Evolutionary conservation across 2,888 invertebrate species (phyloP), one percentile per base, ranked within the genome.

Genomic region (Drosophila anceps): DNA sequence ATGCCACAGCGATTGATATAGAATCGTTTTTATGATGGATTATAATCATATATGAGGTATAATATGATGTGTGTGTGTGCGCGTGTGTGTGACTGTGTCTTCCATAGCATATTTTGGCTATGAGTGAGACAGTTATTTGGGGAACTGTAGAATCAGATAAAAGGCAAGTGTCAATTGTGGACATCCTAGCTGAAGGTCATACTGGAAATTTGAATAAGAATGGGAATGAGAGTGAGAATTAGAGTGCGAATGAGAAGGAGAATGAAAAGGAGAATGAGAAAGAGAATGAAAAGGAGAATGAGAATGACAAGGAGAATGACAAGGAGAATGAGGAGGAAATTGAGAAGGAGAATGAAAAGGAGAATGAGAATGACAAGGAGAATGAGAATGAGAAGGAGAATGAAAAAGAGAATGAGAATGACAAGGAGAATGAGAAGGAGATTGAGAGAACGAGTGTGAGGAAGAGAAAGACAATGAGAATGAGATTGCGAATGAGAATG

Each of bases 11-110:
- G 33, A 60, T 57, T 37, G 37, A 55, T 72, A 59, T 62, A 33
- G 63, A 53, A 48, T 61, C 71, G 60, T 59, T 71, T 65, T 46
- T 64, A 57, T 76, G 87, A 89, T 61, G 51, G 89, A 86, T 83
- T 70, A 62, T 41, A 20, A 24, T n/a, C 33, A n/a, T n/a, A 15
- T 18, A 27, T 29, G 18, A 12, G 39, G 0, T 35, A 35, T 35
- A 18, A 50, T 18, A 18, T 2, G 0, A 12, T 31, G 27, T n/a
- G n/a, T 31, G 27, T n/a, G n/a, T 9, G 41, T 44, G 12, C 12
- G 31, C 8, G 18, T 4, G 8, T 29, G n/a, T 29, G 29, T 20
- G 50, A 1, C 18, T 18, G 50, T 50, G 31, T 15, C 13, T 35
- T 33, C 9, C 13, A 24, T 20, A 0, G 24, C 15, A 53, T 53